Percentiles rank a stretch among this genome's conserved stretches.
Evolutionary conservation across 1,140 invertebrate genomes (phyloP).

Genomic region (Frieseomelitta varia): DNA sequence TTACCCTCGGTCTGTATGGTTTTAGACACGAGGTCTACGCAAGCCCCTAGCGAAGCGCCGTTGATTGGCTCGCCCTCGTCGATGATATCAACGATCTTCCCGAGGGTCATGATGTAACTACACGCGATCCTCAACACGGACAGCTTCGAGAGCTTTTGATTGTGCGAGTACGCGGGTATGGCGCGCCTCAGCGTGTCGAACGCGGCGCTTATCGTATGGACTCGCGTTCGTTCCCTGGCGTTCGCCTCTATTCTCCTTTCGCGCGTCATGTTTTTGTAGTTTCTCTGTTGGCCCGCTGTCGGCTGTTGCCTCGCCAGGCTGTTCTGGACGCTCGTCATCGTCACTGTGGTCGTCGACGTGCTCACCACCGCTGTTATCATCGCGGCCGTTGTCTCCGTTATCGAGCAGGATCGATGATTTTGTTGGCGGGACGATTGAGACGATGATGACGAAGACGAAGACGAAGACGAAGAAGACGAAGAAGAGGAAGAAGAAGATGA

Average conservation of each 20-base stretch:
- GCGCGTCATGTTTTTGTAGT: slow-evolving; percentile 97
- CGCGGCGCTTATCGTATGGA: slow-evolving; percentile 97
- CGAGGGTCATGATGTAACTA: slow-evolving; percentile 93
- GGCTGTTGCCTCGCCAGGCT: slow-evolving; percentile 61
- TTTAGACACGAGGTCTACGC: slow-evolving; percentile 92
- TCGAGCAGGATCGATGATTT: slow-evolving; percentile 4
- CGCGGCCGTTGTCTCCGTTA: neutral
- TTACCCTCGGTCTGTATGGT: slow-evolving; percentile 97
- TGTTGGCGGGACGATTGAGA: slow-evolving; percentile 39
- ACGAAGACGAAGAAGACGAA: slow-evolving; percentile 29
- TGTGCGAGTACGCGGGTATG: slow-evolving; percentile 95
- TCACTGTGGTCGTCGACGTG: slow-evolving; percentile 16
- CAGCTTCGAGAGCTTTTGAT: slow-evolving; percentile 95
- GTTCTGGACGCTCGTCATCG: slow-evolving; percentile 11
- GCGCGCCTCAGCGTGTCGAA: slow-evolving; percentile 93
- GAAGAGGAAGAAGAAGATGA: slow-evolving; percentile 59
- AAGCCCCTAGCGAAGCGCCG: slow-evolving; percentile 85
- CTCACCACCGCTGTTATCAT: slow-evolving; percentile 67
- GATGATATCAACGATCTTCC: slow-evolving; percentile 78
- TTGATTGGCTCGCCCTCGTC: slow-evolving; percentile 73
- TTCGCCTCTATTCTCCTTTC: slow-evolving; percentile 96
- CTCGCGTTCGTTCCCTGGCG: slow-evolving; percentile 93
- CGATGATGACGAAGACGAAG: slow-evolving; percentile 43
- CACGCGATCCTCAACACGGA: slow-evolving; percentile 95
- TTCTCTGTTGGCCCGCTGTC: slow-evolving; percentile 86